These are phyloP conservation scores for Cottus gobio DNA, from an alignment of 2,113 vertebrate species.

Conservation along the genomic window DNA sequence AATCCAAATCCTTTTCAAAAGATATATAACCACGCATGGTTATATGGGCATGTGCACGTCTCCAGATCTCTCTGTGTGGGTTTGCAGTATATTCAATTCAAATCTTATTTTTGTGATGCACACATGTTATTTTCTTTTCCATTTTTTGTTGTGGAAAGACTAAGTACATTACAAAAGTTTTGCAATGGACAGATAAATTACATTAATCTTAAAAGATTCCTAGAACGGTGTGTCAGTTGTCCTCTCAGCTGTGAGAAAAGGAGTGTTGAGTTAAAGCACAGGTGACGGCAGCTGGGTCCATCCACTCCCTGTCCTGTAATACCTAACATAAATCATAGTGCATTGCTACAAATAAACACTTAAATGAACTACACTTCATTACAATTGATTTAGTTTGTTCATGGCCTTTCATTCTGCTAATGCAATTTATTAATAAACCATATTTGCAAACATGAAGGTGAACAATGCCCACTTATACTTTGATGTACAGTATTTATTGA, in stretches of 20 bases:
- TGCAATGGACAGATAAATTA: not conserved
- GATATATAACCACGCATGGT: not conserved
- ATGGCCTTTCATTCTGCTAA: not conserved
- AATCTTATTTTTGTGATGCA: not conserved
- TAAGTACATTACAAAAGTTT: not conserved
- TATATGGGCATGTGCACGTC: not conserved
- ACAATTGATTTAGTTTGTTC: not conserved
- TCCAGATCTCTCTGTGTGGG: no score
- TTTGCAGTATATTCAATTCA: not conserved
- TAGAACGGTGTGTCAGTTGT: not conserved
- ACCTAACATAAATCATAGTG: not conserved
- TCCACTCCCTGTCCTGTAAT: slow-evolving; percentile 31
- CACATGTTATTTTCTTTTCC: not conserved
- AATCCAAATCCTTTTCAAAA: slow-evolving; percentile 4
- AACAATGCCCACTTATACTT: not conserved
- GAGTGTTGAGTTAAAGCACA: slow-evolving; percentile 9
- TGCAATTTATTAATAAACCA: not conserved
- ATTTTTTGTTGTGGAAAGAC: not conserved
- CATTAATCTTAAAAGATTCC: not conserved
- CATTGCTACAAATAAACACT: not conserved
- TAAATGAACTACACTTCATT: not conserved
- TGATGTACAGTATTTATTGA: not conserved
- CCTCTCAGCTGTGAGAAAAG: slow-evolving; percentile 8
- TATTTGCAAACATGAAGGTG: not conserved
- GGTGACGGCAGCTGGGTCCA: not conserved